Evolutionary conservation across 2,797 vertebrate genomes (phyloP), one percentile per base, ranked within the genome.

Genomic region (Halcyon chelicuti): DNA sequence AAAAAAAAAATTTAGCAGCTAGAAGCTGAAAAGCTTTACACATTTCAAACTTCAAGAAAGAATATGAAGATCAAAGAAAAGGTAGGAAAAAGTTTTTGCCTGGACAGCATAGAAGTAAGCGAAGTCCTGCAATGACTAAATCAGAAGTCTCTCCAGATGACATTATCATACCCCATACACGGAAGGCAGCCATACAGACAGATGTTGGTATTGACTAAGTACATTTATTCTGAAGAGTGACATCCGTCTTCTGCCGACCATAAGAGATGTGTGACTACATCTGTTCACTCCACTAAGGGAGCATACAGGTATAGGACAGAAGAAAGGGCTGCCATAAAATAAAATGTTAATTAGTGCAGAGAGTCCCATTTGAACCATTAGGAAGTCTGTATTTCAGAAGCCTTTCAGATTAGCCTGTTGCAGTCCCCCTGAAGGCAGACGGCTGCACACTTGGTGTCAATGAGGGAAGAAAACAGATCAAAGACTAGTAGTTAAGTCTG

Each of bases 161-260:
- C 96, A 95, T 72, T 90, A 67, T 14, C 94, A 82, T 52, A 89
- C 65, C 93, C 96, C 16, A 37, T 52, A 31, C 90, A 62, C 97
- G 96, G 94, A 93, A 92, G 10, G 90, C 94, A 96, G 96, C 97
- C 96, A 94, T 28, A 9, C 39, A 94, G 97, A 93, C 98, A 98
- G 98, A 97, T 98, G 98, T 88, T 97, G 96, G 84, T 97, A 95
- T 93, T 98, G 97, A 97, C 97, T 95, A 87, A 92, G 70, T 77
- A 63, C 72, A 91, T 95, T 94, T 81, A 93, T 97, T 96, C 92
- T 68, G 20, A 92, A 94, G 95, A 95, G 87, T 97, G 97, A 95
- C 97, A 98, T 97, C 98, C 97, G 67, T 96, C 97, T 97, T 83
- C 86, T 96, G 97, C 97, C 97, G 97, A 94, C 96, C 93, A 86